Base-by-base conservation (phyloP, 92 coral and sea anemone genomes). In the Parazoanthus darwini region DNA sequence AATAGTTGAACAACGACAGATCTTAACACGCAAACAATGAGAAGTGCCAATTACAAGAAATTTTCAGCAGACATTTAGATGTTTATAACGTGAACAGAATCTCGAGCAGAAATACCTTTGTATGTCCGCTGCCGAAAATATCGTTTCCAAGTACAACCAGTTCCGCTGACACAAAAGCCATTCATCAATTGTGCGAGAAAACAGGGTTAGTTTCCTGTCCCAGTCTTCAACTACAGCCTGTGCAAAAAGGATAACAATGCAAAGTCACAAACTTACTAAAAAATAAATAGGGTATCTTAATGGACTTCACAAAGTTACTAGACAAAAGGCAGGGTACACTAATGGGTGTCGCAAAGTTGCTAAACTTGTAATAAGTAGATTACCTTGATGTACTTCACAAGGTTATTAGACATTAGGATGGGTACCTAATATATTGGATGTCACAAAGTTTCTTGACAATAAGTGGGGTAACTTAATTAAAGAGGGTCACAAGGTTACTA, bases 81-180 rank as follows among this genome's bases (percentile, higher is more conserved):
- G 50, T 39, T 77, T 13, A 15, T 14, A 39, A 1, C 8, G 13
- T 73, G 58, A 77, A 42, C 56, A 37, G 0, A 8, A 77, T 20
- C 39, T 8, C 20, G 15, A 58, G 11, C 6, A 35, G 16, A 35
- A 35, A 43, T 74, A 97, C 99, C 99, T 97, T 81, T 97, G 98
- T 48, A 97, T 97, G 84, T 97, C 99, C 42, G 99, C 95, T 11
- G 99, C 99, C 9, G 99, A 86, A 90, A 97, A 97, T 77, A 97
- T 97, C 29, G 98, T 94, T 79, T 97, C 98, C 78, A 97, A 79
- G 92, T 97, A 97, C 80, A 97, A 91, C 99, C 99, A 97, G 92
- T 96, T 94, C 6, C 98, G 94, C 79, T 97, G 99, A 76, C 99
- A 97, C 65, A 90, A 91, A 39, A 97, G 94, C 99, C 99, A 97